Conservation (phyloP, 2,113 vertebrate species). For the Nipponia nippon region DNA sequence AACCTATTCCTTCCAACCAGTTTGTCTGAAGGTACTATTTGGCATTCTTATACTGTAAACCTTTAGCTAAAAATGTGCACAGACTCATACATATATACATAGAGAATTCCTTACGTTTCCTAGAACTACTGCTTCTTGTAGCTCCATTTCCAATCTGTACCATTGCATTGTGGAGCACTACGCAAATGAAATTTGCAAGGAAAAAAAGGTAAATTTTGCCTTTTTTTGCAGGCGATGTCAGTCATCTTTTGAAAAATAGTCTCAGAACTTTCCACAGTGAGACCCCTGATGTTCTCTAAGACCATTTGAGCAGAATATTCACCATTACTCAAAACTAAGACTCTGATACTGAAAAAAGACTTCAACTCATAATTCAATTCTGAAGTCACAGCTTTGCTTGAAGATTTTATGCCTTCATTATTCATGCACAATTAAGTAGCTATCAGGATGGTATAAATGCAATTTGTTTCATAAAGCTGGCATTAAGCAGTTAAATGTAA, state of each 20-base stretch:
- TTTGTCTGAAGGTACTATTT: not conserved
- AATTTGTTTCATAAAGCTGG: constrained; percentile 10
- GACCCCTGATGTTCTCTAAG: not conserved
- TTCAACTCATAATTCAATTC: not conserved
- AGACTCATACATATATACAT: no score
- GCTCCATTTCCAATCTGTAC: not conserved
- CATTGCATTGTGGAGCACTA: not conserved
- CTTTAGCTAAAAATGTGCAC: not conserved
- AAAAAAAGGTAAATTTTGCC: not conserved
- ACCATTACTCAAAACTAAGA: not conserved
- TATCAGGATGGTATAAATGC: not conserved
- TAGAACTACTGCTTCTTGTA: not conserved
- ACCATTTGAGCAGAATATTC: not conserved
- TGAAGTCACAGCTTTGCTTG: not conserved
- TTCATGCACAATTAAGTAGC: not conserved
- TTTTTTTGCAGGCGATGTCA: not conserved
- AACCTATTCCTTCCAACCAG: accelerated
- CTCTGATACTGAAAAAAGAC: not conserved
- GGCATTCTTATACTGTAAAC: not conserved
- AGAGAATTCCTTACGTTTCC: not conserved
- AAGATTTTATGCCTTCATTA: not conserved
- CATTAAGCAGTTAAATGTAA: not conserved
- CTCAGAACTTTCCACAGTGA: not conserved
- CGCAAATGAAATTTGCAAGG: not conserved
- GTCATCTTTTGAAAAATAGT: not conserved